phyloP scores from a whole-genome alignment of 1,140 invertebrate species.

The Triops cancriformis region DNA sequence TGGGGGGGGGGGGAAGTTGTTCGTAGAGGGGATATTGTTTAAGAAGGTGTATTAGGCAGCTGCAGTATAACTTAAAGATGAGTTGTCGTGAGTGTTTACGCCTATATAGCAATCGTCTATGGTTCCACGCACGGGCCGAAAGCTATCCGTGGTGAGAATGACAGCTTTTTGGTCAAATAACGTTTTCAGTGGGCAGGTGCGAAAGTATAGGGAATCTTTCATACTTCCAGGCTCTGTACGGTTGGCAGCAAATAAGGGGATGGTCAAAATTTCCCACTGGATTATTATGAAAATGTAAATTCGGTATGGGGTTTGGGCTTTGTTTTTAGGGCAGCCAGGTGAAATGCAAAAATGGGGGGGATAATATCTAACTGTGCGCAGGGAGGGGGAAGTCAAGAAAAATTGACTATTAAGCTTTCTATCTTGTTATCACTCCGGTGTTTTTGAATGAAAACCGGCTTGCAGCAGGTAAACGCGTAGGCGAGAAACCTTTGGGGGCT shows the following conservation, averaged over 20 bases:
- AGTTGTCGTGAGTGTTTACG: neutral
- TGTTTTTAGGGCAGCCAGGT: neutral
- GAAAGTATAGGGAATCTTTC: neutral
- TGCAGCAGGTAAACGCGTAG: neutral
- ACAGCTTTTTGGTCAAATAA: neutral
- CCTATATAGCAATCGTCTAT: neutral
- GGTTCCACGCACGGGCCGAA: neutral
- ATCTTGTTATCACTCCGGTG: neutral
- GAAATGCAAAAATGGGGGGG: neutral
- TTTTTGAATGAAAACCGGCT: constrained; percentile 2
- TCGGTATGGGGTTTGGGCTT: neutral
- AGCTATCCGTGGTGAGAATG: neutral
- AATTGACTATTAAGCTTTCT: neutral
- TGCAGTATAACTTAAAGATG: neutral
- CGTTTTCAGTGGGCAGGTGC: neutral
- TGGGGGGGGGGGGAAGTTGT: neutral
- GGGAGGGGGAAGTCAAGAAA: neutral
- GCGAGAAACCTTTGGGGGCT: neutral
- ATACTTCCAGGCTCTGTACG: neutral
- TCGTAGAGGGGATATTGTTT: neutral
- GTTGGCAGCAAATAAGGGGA: neutral
- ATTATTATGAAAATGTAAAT: neutral
- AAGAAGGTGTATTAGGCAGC: neutral
- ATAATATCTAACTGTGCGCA: neutral
- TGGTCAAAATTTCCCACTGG: neutral